Base-by-base conservation (phyloP, 2,113 vertebrate genomes). In the Python bivittatus region DNA sequence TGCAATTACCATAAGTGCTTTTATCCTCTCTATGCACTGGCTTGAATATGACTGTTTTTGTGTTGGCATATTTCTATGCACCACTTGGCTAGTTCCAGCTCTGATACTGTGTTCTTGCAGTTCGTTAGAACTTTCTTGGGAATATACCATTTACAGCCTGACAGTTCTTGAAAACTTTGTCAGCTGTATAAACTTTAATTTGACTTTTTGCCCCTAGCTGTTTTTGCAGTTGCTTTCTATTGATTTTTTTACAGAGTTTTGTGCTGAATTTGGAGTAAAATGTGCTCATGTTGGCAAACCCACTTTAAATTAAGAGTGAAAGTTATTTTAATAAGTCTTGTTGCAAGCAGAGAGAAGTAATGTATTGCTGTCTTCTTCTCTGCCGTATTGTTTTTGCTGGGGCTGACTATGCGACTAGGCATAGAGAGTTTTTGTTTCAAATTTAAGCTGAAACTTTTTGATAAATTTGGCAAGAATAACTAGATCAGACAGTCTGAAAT, bases 11-110 rank as follows among this genome's bases (percentile, higher is more conserved):
- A 98, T 98, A 99, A 99, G 99, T 99, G 99, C 99, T 99, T 97
- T 99, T 99, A 99, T 98, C 98, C 98, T 98, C 98, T 98, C 99
- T 99, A 99, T 99, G 99, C 99, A 99, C 98, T 98, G 99, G 98
- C 98, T 98, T 98, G 98, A 98, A 98, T 98, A 98, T 98, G 98
- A 99, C 99, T 99, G 98, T 99, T 91, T 99, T 98, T 98, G 98
- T 98, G 98, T 98, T 97, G 97, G 98, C 97, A 97, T 98, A 97
- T 96, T 98, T 98, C 98, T 99, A 98, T 99, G 99, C 98, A 99
- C 98, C 98, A 98, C 94, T 97, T 97, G 94, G 96, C 97, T 93
- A 97, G 95, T 95, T 97, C 97, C 95, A 96, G 96, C 94, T 96
- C 96, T 94, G 97, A 97, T 96, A 97, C 96, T 91, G 53, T 95